Percentiles rank a stretch among this genome's conserved stretches.
These are phyloP conservation scores for Caradrina kadenii DNA, from an alignment of 2,888 invertebrate genomes.

Conservation along the genomic window DNA sequence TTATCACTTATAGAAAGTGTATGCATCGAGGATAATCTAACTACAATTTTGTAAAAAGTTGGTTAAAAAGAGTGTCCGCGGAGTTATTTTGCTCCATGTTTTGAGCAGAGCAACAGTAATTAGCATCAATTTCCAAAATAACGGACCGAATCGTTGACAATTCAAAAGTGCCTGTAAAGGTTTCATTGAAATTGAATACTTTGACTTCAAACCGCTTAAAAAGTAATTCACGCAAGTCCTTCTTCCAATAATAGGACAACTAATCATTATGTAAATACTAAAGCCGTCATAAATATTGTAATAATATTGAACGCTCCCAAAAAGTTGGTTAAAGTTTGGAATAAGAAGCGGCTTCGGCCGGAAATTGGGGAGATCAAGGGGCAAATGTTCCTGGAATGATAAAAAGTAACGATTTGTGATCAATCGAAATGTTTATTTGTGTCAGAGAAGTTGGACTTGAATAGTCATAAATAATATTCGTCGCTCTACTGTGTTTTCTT, in stretches of 20 bases:
- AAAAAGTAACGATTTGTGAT: constrained; percentile 60
- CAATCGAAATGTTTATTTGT: constrained; percentile 44
- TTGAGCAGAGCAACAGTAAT: too few relatives aligned
- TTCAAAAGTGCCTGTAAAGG: too few relatives aligned
- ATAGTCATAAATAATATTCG: constrained; percentile 22
- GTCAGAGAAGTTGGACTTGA: not conserved
- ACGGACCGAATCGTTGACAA: too few relatives aligned
- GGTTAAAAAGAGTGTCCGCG: too few relatives aligned
- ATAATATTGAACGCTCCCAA: constrained; percentile 49
- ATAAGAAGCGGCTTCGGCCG: constrained; percentile 54
- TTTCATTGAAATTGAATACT: too few relatives aligned
- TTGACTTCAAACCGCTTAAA: too few relatives aligned
- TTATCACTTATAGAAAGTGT: too few relatives aligned
- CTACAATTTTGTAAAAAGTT: too few relatives aligned
- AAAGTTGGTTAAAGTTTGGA: constrained; percentile 56
- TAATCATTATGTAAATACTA: constrained; percentile 45
- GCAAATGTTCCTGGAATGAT: constrained; percentile 63
- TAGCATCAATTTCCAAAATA: too few relatives aligned
- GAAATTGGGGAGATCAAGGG: constrained; percentile 60
- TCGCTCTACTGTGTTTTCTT: not conserved
- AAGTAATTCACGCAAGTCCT: constrained; percentile 1
- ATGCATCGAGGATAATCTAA: too few relatives aligned
- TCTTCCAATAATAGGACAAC: not conserved
- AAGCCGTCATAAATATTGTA: constrained; percentile 51
- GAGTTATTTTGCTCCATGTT: too few relatives aligned